These are phyloP conservation scores for Trilocha varians DNA, from an alignment of 2,888 invertebrate genomes.

Conservation along the genomic window DNA sequence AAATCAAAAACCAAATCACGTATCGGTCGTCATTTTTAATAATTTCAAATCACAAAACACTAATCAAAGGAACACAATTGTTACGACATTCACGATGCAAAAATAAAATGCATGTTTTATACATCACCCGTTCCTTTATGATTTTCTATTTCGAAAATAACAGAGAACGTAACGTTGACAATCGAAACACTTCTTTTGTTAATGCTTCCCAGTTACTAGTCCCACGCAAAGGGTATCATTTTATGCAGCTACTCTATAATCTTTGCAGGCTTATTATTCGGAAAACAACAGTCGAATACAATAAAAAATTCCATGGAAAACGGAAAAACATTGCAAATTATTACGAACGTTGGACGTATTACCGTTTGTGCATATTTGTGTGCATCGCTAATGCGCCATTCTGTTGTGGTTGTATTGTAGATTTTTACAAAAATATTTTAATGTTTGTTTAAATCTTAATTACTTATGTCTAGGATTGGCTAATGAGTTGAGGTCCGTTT, in stretches of 20 bases:
- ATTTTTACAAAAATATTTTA: background rate
- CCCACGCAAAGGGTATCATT: conserved; percentile 53
- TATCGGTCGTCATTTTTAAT: no score
- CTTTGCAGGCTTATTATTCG: conserved; percentile 50
- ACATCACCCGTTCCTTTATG: conserved; percentile 32
- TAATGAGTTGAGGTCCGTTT: no score
- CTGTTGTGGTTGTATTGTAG: background rate
- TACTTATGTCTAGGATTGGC: no score
- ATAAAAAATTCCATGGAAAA: conserved; percentile 56
- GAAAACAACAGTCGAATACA: conserved; percentile 52
- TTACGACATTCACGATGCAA: conserved; percentile 6
- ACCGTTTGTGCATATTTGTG: conserved; percentile 5
- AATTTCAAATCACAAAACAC: no score
- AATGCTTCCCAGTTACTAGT: conserved; percentile 45
- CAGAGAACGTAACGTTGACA: conserved; percentile 24
- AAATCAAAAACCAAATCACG: no score
- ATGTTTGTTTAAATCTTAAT: background rate
- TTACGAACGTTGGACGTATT: conserved; percentile 30
- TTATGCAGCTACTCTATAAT: conserved; percentile 48
- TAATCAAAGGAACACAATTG: background rate
- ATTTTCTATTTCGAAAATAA: conserved; percentile 44
- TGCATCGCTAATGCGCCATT: background rate
- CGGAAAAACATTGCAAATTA: conserved; percentile 44
- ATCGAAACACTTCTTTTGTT: conserved; percentile 49
- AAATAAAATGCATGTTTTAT: conserved; percentile 22